Evolutionary conservation across 1,140 invertebrate species (phyloP).

Genomic region (Polyergus mexicanus): DNA sequence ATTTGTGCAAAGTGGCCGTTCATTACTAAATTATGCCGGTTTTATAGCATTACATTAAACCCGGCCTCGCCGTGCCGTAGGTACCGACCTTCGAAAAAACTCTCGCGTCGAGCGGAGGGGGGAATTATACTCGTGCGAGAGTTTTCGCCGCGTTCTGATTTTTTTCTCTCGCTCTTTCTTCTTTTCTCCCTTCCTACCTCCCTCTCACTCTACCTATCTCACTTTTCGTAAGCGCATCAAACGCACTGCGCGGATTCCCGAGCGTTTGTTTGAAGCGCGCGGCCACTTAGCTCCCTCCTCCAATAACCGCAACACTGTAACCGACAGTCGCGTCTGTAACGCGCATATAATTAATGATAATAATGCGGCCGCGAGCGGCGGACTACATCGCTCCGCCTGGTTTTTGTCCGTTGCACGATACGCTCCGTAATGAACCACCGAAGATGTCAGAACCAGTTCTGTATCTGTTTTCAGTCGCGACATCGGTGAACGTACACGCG

Average conservation of each 20-base stretch:
- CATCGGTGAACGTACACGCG: constrained; percentile 60
- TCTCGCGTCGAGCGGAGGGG: constrained; percentile 16
- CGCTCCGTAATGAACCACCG: constrained; percentile 69
- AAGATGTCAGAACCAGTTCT: constrained; percentile 77
- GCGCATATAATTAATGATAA: constrained; percentile 77
- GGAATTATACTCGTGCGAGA: constrained; percentile 31
- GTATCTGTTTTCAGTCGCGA: constrained; percentile 70
- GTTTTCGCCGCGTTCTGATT: constrained; percentile 37
- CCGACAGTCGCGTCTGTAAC: constrained; percentile 70
- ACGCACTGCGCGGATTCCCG: constrained; percentile 21
- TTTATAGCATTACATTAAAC: constrained; percentile 84
- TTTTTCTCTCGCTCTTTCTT: constrained; percentile 31
- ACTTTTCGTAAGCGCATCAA: constrained; percentile 56
- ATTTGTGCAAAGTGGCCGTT: constrained; percentile 86
- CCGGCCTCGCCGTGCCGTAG: constrained; percentile 66
- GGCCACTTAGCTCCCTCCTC: constrained; percentile 50
- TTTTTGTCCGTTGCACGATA: constrained; percentile 67
- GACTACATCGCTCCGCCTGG: constrained; percentile 42
- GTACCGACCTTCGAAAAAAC: constrained; percentile 78
- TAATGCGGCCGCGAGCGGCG: constrained; percentile 61
- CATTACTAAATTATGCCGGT: constrained; percentile 86
- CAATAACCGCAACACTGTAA: constrained; percentile 71
- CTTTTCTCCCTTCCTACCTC: constrained; percentile 11
- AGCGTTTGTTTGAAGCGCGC: constrained; percentile 59
- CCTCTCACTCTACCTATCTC: not conserved